Conservation (phyloP, 2,888 invertebrate species). For the Clusia tigrina region DNA sequence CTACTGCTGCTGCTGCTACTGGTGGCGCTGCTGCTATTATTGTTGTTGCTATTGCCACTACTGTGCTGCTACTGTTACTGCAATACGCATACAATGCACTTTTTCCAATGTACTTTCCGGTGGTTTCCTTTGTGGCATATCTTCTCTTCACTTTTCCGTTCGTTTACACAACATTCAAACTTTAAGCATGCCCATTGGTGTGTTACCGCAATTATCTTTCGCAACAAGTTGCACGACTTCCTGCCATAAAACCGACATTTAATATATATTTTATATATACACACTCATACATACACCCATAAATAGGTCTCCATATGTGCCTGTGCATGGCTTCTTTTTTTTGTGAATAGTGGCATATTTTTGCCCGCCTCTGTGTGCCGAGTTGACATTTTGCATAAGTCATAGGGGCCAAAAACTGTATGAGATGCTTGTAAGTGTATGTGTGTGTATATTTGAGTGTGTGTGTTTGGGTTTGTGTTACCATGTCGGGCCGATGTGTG, state of each 20-base stretch:
- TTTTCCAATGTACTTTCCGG: conserved; percentile 14
- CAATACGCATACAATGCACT: neutral
- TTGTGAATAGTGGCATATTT: too few species aligned
- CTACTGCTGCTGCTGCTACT: too few species aligned
- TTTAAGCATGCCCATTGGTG: conserved; percentile 12
- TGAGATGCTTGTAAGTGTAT: too few species aligned
- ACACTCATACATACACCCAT: too few species aligned
- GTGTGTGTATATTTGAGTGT: too few species aligned
- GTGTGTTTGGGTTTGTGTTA: too few species aligned
- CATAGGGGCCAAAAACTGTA: too few species aligned
- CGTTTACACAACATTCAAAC: conserved; percentile 9
- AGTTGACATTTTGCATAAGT: conserved; percentile 5
- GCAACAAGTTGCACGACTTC: neutral
- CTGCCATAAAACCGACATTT: neutral
- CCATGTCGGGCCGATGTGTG: too few species aligned
- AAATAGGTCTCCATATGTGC: neutral
- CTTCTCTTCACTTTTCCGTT: neutral
- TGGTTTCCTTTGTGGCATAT: conserved; percentile 5
- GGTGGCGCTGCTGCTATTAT: too few species aligned
- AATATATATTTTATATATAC: neutral
- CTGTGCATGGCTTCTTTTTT: too few species aligned
- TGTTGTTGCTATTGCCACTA: neutral
- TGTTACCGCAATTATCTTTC: neutral
- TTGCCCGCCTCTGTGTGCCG: neutral
- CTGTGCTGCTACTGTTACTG: conserved; percentile 1